phyloP scores from a whole-genome alignment of 1,140 invertebrate genomes.

The Pseudomyrmex pallidus region DNA sequence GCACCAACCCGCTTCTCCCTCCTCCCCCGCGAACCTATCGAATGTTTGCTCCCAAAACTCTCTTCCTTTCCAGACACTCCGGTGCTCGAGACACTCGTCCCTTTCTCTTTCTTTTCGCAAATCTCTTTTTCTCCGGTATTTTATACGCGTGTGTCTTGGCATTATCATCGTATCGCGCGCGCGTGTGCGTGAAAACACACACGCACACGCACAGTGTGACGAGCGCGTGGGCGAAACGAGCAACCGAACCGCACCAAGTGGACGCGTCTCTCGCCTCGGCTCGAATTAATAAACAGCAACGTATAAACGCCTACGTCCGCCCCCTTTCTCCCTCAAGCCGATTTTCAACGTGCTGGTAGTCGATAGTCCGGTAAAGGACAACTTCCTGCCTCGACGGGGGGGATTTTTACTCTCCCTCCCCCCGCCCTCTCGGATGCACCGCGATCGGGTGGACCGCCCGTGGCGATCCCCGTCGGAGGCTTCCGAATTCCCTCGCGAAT shows the following conservation, averaged over 20 bases:
- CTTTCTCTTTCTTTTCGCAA: slow-evolving; percentile 11
- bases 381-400: slow-evolving; percentile 17
- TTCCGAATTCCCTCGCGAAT: slow-evolving; percentile 60
- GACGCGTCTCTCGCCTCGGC: slow-evolving; percentile 80
- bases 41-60: slow-evolving; percentile 54
- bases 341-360: slow-evolving; percentile 80
- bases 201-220: slow-evolving; percentile 13
- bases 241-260: slow-evolving; percentile 80
- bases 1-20: slow-evolving; percentile 15
- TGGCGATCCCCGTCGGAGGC: slow-evolving; percentile 59
- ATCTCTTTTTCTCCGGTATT: slow-evolving; percentile 62
- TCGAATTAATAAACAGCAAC: slow-evolving; percentile 85
- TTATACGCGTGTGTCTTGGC: slow-evolving; percentile 65
- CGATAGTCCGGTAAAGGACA: slow-evolving; percentile 75
- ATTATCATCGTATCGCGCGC: slow-evolving; percentile 67
- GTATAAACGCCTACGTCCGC: slow-evolving; percentile 82
- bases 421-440: slow-evolving; percentile 31
- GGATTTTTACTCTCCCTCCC: slow-evolving; percentile 13
- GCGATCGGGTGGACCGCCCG: slow-evolving; percentile 67
- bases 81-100: slow-evolving; percentile 22
- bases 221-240: slow-evolving; percentile 81
- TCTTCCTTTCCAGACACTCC: slow-evolving; percentile 56
- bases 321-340: slow-evolving; percentile 79
- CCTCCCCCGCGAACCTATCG: slow-evolving; percentile 31
- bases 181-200: slow-evolving; percentile 49